Conservation (phyloP, 2,888 invertebrate species). For the Silvanus unidentatus region DNA sequence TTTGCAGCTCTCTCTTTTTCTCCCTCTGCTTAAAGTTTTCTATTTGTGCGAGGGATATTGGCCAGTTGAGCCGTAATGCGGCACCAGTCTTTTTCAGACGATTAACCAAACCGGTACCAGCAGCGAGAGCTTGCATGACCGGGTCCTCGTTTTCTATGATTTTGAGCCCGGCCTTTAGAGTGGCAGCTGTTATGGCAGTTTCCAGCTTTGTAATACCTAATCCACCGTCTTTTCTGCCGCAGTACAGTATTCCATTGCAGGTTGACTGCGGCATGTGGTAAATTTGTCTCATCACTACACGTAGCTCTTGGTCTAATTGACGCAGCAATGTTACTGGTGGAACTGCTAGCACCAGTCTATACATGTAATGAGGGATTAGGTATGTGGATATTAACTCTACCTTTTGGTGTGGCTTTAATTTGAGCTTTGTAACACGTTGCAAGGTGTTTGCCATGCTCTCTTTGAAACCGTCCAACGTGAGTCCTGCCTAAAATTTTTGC, state of each 20-base stretch:
- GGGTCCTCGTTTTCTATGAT: slow-evolving; percentile 21
- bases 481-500: slow-evolving; percentile 28
- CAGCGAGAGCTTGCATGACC: slow-evolving; percentile 25
- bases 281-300: slow-evolving; percentile 24
- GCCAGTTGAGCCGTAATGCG: slow-evolving; percentile 17
- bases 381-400: slow-evolving; percentile 34
- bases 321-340: slow-evolving; percentile 17
- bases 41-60: slow-evolving; percentile 8
- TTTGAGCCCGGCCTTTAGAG: slow-evolving; percentile 17
- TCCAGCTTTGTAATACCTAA: slow-evolving; percentile 32
- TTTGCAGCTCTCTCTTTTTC: slow-evolving; percentile 25
- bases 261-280: slow-evolving; percentile 28
- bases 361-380: slow-evolving; percentile 39
- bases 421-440: slow-evolving; percentile 26
- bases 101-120: slow-evolving; percentile 18
- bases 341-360: slow-evolving; percentile 34
- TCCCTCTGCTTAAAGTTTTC: slow-evolving; percentile 8
- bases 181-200: slow-evolving; percentile 15
- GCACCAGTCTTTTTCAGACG: too few species aligned
- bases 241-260: slow-evolving; percentile 26
- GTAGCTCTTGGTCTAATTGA: slow-evolving; percentile 27
- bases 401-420: slow-evolving; percentile 41
- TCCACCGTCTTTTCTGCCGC: slow-evolving; percentile 32
- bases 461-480: slow-evolving; percentile 15
- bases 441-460: slow-evolving; percentile 17